A percentile compares a stretch with the other conserved stretches of the same genome.
Evolutionary conservation across 2,797 vertebrate genomes (phyloP).

Genomic region (Nasua narica): DNA sequence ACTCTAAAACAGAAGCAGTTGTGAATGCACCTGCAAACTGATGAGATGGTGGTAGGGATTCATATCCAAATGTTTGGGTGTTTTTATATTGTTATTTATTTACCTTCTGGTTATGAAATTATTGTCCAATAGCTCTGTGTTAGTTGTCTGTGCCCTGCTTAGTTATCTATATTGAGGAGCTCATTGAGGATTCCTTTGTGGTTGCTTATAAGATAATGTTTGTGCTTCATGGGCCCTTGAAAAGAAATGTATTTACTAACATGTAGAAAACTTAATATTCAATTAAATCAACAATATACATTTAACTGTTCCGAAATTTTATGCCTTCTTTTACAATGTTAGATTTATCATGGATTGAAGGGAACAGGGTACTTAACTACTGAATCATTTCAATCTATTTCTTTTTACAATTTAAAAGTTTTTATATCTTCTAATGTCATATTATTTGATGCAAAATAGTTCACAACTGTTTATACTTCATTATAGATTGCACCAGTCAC

Average conservation of each 20-base stretch:
- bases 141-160: background rate
- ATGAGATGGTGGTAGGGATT: background rate
- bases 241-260: slow-evolving; percentile 8
- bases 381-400: background rate
- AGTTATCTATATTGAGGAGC: background rate
- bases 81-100: background rate
- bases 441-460: background rate
- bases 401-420: background rate
- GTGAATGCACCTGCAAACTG: background rate
- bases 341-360: background rate
- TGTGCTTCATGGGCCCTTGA: background rate
- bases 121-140: background rate
- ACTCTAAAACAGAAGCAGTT: background rate
- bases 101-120: background rate
- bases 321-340: background rate
- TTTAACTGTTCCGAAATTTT: background rate
- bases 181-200: background rate
- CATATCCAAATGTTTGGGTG: background rate
- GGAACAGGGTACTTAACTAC: background rate
- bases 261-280: background rate
- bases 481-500: background rate
- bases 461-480: background rate
- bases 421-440: background rate
- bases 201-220: background rate
- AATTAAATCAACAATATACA: slow-evolving; percentile 5